Evolutionary conservation across 2,113 vertebrate species (phyloP).

Genomic region (Motacilla alba): DNA sequence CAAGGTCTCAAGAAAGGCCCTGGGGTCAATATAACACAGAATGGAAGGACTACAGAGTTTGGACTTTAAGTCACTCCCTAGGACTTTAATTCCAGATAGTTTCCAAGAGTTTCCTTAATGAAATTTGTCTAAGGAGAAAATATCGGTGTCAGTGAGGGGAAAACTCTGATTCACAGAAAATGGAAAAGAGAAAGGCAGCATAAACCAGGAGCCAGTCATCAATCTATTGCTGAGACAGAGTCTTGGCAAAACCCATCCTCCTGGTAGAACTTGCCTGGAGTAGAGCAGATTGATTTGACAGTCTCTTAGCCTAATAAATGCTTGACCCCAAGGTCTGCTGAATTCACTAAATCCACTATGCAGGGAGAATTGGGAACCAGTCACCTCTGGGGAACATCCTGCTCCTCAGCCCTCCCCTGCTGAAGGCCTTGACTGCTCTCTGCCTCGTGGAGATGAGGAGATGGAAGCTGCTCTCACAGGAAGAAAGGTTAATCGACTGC

Average conservation of each 20-base stretch:
- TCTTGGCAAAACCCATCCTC: conserved; percentile 58
- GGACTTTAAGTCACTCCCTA: not conserved
- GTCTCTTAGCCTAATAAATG: conserved; percentile 72
- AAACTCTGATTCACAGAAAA: conserved; percentile 30
- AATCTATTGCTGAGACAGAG: conserved; percentile 44
- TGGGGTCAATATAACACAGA: not conserved
- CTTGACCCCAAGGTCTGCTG: conserved; percentile 67
- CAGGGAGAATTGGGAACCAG: conserved; percentile 62
- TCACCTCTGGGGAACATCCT: conserved; percentile 56
- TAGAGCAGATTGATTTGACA: conserved; percentile 68
- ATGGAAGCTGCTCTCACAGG: conserved; percentile 62
- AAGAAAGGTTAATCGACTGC: conserved; percentile 66
- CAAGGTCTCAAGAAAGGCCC: not conserved
- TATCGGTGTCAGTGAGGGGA: conserved; percentile 13
- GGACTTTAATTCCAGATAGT: conserved; percentile 7
- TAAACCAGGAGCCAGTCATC: conserved; percentile 53
- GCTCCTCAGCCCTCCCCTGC: conserved; percentile 47
- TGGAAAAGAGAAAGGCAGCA: conserved; percentile 45
- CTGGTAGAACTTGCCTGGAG: conserved; percentile 61
- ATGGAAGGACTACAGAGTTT: not conserved
- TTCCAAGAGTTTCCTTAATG: conserved; percentile 44
- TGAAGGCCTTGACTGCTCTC: conserved; percentile 70
- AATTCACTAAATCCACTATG: conserved; percentile 68
- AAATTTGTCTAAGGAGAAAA: conserved; percentile 49
- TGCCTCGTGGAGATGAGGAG: conserved; percentile 47